Conservation (phyloP, 2,797 vertebrate genomes). For the Poeciliopsis presidionis region DNA sequence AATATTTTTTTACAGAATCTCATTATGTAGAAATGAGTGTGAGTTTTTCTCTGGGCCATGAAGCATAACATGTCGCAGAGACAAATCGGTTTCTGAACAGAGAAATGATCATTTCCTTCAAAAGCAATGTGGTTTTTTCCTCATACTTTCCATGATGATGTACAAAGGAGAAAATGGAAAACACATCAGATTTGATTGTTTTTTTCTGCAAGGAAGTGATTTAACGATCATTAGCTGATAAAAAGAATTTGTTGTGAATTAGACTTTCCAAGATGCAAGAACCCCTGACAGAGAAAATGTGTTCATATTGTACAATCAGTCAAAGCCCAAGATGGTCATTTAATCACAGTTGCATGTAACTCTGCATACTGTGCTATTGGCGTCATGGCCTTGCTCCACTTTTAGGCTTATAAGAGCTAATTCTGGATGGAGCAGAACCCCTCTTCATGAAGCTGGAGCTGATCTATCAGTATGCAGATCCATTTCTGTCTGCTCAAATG, state of each 20-base stretch:
- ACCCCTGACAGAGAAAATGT: slow-evolving; percentile 1
- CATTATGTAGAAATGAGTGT: slow-evolving; percentile 39
- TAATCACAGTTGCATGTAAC: background rate
- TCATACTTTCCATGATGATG: slow-evolving; percentile 12
- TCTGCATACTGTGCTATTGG: background rate
- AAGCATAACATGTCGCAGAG: slow-evolving; percentile 28
- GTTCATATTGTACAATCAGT: slow-evolving; percentile 14
- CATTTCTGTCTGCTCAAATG: background rate
- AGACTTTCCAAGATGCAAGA: slow-evolving; percentile 9
- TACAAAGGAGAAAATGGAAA: slow-evolving; percentile 21
- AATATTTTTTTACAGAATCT: slow-evolving; percentile 37
- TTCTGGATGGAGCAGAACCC: slow-evolving; percentile 4
- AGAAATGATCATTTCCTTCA: slow-evolving; percentile 36
- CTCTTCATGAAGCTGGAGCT: background rate
- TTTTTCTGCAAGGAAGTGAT: slow-evolving; percentile 26
- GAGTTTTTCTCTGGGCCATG: slow-evolving; percentile 17
- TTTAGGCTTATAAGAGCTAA: background rate
- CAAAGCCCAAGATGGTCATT: slow-evolving; percentile 1
- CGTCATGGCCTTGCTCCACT: background rate
- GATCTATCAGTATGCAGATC: background rate
- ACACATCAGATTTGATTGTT: slow-evolving; percentile 25
- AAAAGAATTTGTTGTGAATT: slow-evolving; percentile 19
- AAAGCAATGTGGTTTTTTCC: slow-evolving; percentile 18
- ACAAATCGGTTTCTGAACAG: slow-evolving; percentile 30
- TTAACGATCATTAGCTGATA: slow-evolving; percentile 26